Conservation (phyloP, 30 jellyfish, hydroid and myxozoan genomes). For the Hydractinia symbiolongicarpus region DNA sequence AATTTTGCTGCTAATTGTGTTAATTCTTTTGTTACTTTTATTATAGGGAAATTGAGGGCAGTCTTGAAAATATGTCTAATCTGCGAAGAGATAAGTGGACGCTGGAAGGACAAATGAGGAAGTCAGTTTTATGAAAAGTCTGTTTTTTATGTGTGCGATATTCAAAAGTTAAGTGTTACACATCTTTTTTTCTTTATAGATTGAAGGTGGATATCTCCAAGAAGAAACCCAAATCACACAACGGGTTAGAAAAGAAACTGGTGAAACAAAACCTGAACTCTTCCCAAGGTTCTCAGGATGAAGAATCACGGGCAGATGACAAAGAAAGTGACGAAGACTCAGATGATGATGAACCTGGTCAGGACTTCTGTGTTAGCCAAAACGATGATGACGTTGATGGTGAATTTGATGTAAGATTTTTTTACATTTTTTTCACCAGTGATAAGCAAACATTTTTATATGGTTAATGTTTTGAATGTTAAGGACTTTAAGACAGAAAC, state of each 20-base stretch:
- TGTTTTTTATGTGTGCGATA: not conserved
- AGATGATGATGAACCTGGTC: conserved; percentile 51
- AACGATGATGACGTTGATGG: conserved; percentile 57
- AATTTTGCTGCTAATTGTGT: not conserved
- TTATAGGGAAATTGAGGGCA: conserved; percentile 80
- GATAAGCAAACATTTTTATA: no score
- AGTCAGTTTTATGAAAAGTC: conserved; percentile 32
- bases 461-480: no score
- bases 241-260: conserved; percentile 34
- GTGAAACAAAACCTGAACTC: not conserved
- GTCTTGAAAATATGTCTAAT: conserved; percentile 87
- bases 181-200: conserved; percentile 25
- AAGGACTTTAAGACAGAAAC: no score
- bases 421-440: no score
- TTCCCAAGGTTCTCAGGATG: conserved; percentile 36
- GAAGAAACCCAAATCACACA: conserved; percentile 38
- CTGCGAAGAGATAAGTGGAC: conserved; percentile 94
- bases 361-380: conserved; percentile 30
- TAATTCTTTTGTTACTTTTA: not conserved
- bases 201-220: conserved; percentile 66
- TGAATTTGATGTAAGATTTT: conserved; percentile 22
- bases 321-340: conserved; percentile 76
- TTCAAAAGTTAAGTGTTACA: no score
- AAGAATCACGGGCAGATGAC: conserved; percentile 53
- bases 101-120: conserved; percentile 88